Percentiles rank a stretch among this genome's conserved stretches.
These are phyloP conservation scores for Lasioglossum pauxillum DNA, from an alignment of 2,888 invertebrate genomes.

Conservation along the genomic window DNA sequence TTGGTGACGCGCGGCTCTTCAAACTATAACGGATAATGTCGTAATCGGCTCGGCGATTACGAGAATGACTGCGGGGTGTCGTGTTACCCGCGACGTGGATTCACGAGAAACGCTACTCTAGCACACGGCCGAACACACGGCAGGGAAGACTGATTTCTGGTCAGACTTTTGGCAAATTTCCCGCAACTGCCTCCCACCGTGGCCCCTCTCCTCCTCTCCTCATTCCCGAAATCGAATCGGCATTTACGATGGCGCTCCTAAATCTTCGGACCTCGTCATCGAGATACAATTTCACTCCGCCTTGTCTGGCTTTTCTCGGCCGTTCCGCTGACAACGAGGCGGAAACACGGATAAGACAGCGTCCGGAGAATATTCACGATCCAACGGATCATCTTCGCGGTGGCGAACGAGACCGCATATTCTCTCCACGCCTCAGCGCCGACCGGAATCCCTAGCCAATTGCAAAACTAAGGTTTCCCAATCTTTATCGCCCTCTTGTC, in stretches of 20 bases:
- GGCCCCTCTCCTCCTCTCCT: constrained; percentile 41
- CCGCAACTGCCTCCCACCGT: constrained; percentile 65
- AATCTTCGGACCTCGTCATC: constrained; percentile 65
- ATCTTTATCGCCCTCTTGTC: neutral
- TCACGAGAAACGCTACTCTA: constrained; percentile 57
- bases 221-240: constrained; percentile 74
- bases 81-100: constrained; percentile 65
- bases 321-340: constrained; percentile 12
- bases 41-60: constrained; percentile 57
- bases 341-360: neutral
- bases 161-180: constrained; percentile 72
- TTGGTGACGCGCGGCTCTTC: neutral
- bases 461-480: neutral
- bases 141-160: constrained; percentile 67
- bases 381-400: neutral
- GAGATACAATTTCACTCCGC: constrained; percentile 71
- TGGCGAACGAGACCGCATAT: neutral
- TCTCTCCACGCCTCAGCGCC: neutral
- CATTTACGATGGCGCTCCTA: constrained; percentile 69
- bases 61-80: constrained; percentile 58
- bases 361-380: neutral
- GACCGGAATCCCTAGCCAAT: neutral
- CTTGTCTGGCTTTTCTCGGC: constrained; percentile 38
- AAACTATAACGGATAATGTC: constrained; percentile 30
- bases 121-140: constrained; percentile 61